Percentiles rank a stretch among this genome's conserved stretches.
Evolutionary conservation across 1,140 invertebrate species (phyloP).

Genomic region (Steinernema feltiae): DNA sequence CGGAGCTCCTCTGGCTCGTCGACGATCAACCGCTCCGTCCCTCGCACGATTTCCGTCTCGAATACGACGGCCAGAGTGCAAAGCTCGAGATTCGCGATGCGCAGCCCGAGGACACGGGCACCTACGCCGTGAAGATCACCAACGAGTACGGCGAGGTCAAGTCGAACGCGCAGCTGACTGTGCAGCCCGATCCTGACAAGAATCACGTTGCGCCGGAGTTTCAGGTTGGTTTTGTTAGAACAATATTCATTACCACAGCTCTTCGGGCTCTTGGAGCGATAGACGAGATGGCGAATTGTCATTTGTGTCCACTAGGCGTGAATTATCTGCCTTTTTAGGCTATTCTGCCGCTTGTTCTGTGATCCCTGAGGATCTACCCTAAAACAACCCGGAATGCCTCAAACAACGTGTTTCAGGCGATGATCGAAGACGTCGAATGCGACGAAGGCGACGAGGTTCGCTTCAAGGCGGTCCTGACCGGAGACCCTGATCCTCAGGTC

Average conservation of each 20-base stretch:
- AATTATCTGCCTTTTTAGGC: too few relatives aligned
- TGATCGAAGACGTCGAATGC: slow-evolving; percentile 56
- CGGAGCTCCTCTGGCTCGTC: slow-evolving; percentile 51
- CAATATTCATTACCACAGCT: too few relatives aligned
- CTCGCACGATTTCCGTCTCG: slow-evolving; percentile 51
- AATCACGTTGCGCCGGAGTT: slow-evolving; percentile 55
- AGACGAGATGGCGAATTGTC: too few relatives aligned
- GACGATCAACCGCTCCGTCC: slow-evolving; percentile 57
- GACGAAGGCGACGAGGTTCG: slow-evolving; percentile 56
- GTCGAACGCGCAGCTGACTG: slow-evolving; percentile 43
- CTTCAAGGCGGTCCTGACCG: slow-evolving; percentile 64
- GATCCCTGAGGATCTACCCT: too few relatives aligned
- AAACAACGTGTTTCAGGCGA: slow-evolving; percentile 36
- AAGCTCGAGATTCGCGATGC: slow-evolving; percentile 54
- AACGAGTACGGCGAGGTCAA: slow-evolving; percentile 51
- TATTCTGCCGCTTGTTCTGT: too few relatives aligned
- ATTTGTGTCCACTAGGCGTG: too few relatives aligned
- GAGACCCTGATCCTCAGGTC: slow-evolving; percentile 74
- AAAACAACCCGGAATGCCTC: not conserved
- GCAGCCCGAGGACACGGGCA: slow-evolving; percentile 56
- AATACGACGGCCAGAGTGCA: slow-evolving; percentile 56
- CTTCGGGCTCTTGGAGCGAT: too few relatives aligned
- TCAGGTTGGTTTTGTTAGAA: slow-evolving; percentile 35
- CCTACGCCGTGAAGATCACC: slow-evolving; percentile 51
- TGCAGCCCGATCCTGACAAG: slow-evolving; percentile 53